A percentile compares a stretch with the other conserved stretches of the same genome.
These are phyloP conservation scores for Anorthoa munda DNA, from an alignment of 2,888 invertebrate genomes.

Conservation along the genomic window DNA sequence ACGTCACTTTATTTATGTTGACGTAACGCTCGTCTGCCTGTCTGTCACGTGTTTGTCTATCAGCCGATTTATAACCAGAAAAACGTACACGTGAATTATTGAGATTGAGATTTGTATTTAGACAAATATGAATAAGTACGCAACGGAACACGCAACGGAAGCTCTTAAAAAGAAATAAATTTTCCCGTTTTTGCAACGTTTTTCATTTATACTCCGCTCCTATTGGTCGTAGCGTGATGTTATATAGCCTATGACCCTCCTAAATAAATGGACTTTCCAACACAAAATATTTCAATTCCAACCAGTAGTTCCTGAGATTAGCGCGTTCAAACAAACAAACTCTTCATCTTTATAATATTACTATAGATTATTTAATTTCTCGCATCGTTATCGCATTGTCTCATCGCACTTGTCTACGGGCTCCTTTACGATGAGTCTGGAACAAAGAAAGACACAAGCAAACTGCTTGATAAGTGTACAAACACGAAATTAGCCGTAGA, in stretches of 20 bases:
- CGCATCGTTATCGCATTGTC: neutral
- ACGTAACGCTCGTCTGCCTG: constrained; percentile 7
- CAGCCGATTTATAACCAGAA: neutral
- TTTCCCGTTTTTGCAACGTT: no score
- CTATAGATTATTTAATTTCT: neutral
- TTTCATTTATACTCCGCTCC: no score
- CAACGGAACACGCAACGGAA: no score
- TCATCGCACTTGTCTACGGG: neutral
- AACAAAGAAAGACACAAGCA: neutral
- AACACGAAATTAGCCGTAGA: neutral
- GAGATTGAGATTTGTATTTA: neutral
- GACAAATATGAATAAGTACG: neutral
- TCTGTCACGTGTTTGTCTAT: neutral
- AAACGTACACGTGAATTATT: constrained; percentile 1
- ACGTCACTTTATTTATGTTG: constrained; percentile 32
- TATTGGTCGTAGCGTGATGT: no score
- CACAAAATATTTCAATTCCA: no score
- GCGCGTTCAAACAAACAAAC: no score
- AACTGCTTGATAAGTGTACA: neutral
- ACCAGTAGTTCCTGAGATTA: no score
- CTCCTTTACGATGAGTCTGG: neutral
- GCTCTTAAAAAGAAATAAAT: no score
- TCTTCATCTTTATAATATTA: no score
- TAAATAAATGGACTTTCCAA: no score
- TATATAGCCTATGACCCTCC: no score